Percentiles rank a stretch among this genome's conserved stretches.
These are phyloP conservation scores for Mesopsocus fuscifrons DNA, from an alignment of 2,888 invertebrate species.

Conservation along the genomic window DNA sequence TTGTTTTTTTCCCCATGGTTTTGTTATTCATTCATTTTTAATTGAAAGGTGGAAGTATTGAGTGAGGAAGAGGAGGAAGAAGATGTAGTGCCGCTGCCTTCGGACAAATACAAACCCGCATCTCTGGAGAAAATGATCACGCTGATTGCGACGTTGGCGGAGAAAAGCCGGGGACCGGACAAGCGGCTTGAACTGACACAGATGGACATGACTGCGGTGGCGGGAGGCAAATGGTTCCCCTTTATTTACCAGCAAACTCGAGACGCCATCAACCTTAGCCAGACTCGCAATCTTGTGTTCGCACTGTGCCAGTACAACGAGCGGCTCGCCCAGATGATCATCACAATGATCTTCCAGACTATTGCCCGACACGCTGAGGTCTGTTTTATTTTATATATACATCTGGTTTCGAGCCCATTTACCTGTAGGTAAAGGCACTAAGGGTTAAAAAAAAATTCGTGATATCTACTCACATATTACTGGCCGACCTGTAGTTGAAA, in stretches of 20 bases:
- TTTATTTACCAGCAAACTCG: constrained; percentile 89
- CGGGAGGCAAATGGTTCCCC: constrained; percentile 81
- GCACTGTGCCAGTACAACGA: constrained; percentile 85
- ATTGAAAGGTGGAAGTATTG: constrained; percentile 40
- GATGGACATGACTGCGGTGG: constrained; percentile 61
- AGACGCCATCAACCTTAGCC: constrained; percentile 79
- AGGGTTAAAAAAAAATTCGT: no score
- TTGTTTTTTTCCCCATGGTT: no score
- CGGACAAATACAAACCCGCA: constrained; percentile 68
- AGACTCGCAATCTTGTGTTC: constrained; percentile 79
- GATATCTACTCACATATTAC: no score
- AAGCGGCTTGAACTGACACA: constrained; percentile 49
- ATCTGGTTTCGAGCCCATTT: neutral
- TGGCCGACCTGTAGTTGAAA: no score
- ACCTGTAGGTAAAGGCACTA: no score
- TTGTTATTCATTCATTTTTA: no score
- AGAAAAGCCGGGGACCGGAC: constrained; percentile 64
- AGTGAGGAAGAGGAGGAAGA: constrained; percentile 54
- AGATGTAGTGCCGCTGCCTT: constrained; percentile 39
- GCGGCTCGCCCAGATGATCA: constrained; percentile 67
- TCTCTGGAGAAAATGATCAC: constrained; percentile 93
- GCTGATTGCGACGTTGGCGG: constrained; percentile 69
- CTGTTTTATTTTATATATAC: constrained; percentile 19
- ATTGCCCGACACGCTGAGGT: constrained; percentile 82
- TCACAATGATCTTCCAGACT: constrained; percentile 77